Evolutionary conservation across 92 coral and sea anemone species (phyloP), one percentile per base, ranked within the genome.

Genomic region (Phenganax subtilis): DNA sequence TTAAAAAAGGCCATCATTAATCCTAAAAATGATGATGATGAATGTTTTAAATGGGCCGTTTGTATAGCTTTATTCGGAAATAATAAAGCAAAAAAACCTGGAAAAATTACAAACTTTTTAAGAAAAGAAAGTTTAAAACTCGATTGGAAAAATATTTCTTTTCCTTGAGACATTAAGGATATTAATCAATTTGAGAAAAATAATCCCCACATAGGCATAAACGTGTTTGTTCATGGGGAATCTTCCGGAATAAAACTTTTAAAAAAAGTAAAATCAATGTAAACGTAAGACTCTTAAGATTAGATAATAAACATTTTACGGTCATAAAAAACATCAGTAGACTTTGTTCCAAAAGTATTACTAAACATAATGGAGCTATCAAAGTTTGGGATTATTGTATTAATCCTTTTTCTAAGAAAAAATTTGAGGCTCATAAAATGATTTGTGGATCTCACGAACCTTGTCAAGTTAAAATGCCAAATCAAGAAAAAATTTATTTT

Each of bases 131-230:
- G 47, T 37, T 37, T 37, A 37, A 5, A 37, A 37, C 47, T 37
- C 47, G 5, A 37, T 37, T 37, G 47, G 47, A 5, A 37, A 5
- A 5, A 5, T 2, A 5, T 37, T 37, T 2, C 2, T 37, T 37
- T 37, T 5, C 47, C 47, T 5, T 1, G 3, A 37, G 5, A 37
- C 3, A 37, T 37, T 2, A 37, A 37, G 5, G 47, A 37, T 37
- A 5, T 37, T 4, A 16, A 61, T 1, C 61, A 12, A 14, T 88
- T 88, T 10, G 89, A 88, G 66, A 75, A 31, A 28, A 37, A 56
- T 3, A 88, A 85, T 71, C 65, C 65, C 16, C 54, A 69, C 15
- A 25, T 74, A 44, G 74, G 12, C 12, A 68, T 88, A 8, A 88
- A 88, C 14, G 88, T 85, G 10, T 88, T 57, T 29, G 72, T 73